Conservation (phyloP, 2,113 vertebrate species). For the Phalacrocorax carbo region DNA sequence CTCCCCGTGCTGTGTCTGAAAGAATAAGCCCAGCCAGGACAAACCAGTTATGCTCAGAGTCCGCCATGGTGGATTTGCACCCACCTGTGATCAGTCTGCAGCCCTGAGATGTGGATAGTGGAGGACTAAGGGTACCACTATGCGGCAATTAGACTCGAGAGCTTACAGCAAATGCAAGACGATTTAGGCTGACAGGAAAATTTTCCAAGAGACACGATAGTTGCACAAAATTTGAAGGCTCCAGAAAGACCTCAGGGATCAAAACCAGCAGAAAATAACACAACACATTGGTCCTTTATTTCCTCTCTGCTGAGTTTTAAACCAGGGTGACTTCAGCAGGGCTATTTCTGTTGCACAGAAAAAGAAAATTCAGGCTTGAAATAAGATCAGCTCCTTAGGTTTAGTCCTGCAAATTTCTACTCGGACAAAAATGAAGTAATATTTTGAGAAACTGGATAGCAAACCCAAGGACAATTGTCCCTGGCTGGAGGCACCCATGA, state of each 20-base stretch:
- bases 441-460: neutral
- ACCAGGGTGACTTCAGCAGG: neutral
- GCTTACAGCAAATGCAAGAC: neutral
- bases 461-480: neutral
- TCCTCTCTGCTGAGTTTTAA: neutral
- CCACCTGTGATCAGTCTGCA: rapidly evolving
- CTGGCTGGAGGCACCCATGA: neutral
- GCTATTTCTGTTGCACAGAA: neutral
- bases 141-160: neutral
- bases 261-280: slow-evolving; percentile 35
- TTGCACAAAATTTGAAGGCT: slow-evolving; percentile 31
- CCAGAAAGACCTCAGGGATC: neutral
- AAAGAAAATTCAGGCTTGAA: neutral
- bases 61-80: neutral
- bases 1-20: neutral
- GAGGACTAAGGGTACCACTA: neutral
- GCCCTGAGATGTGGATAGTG: neutral
- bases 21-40: neutral
- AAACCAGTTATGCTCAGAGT: neutral
- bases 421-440: neutral
- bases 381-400: neutral
- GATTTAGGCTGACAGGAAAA: slow-evolving; percentile 23
- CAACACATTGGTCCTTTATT: neutral
- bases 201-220: neutral
- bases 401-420: neutral